Evolutionary conservation across 2,113 vertebrate species (phyloP).

Genomic region (Coreoperca whiteheadi): DNA sequence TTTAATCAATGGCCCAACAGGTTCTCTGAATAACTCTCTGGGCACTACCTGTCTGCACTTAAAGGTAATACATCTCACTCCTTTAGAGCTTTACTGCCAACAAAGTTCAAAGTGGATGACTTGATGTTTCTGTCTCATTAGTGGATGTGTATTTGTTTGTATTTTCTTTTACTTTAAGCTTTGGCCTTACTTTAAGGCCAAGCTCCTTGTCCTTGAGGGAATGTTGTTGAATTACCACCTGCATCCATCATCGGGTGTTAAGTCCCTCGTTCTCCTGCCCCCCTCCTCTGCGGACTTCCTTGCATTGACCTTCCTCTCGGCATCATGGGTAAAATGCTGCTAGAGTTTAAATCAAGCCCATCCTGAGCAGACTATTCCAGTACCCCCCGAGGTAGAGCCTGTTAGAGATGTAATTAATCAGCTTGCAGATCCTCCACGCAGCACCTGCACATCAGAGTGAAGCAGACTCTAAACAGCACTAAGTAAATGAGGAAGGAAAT

Average conservation of each 20-base stretch:
- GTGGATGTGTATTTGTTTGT: conserved; percentile 63
- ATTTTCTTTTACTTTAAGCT: conserved; percentile 59
- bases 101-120: conserved; percentile 54
- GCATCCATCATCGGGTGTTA: conserved; percentile 71
- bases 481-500: conserved; percentile 36
- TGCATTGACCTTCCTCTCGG: conserved; percentile 73
- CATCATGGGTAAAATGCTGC: conserved; percentile 70
- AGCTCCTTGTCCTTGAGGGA: conserved; percentile 54
- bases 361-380: conserved; percentile 61
- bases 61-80: conserved; percentile 23
- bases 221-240: conserved; percentile 46
- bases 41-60: conserved; percentile 21
- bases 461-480: conserved; percentile 51
- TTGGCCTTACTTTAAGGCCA: conserved; percentile 38
- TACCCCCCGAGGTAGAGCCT: conserved; percentile 55
- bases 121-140: conserved; percentile 42
- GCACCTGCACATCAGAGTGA: conserved; percentile 56
- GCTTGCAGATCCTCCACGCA: conserved; percentile 53
- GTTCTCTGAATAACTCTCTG: neutral
- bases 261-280: conserved; percentile 38
- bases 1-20: neutral
- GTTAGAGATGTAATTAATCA: conserved; percentile 80
- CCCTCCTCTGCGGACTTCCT: conserved; percentile 43
- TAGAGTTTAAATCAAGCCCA: conserved; percentile 74
- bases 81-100: conserved; percentile 28